Base-by-base conservation (phyloP, 2,888 invertebrate genomes). In the Lasioglossum oenotherae region DNA sequence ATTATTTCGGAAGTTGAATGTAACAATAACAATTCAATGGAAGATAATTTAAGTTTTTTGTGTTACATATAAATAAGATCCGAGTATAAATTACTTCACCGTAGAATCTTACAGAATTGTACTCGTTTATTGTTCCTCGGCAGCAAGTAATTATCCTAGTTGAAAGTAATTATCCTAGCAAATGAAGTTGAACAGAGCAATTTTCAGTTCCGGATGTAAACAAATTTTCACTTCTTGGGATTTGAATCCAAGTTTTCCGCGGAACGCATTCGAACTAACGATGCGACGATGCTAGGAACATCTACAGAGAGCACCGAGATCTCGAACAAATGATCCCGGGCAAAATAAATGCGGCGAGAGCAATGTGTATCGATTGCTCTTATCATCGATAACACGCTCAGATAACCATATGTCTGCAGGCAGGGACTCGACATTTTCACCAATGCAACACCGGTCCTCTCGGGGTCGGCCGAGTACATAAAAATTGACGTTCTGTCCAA, bases 371-470 rank as follows among this genome's bases (percentile, higher is more conserved):
- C 23, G 69, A 69, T 73, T 75, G 64, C 69, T 53, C 80, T 83
- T 81, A 84, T 86, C 81, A 73, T 44, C 31, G 60, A 44, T 38
- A 64, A 64, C 79, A 64, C 19, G 74, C 44, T 67, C 53, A 81
- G 84, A 82, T 85, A 85, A 69, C 74, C 82, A 78, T 78, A 83
- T 71, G 57, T 78, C 75, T 76, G 74, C 81, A 60, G 44, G 71
- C 80, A 84, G 84, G 4, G 69, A 69, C 69, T 88, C 79, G 84
- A 88, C 81, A 78, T 81, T 82, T 88, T 80, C 81, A 84, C 60
- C 35, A 67, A 67, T 67, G 46, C 38, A 12, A 12, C 41, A 46
- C n/a, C 31, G 67, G 41, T 46, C 27, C n/a, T 75, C 53, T 12
- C 41, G 35, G n/a, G 16, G 44, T 6, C 46, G 19, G 31, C 64